Conservation (phyloP, 2,888 invertebrate genomes). For the Chrysolina haemoptera region DNA sequence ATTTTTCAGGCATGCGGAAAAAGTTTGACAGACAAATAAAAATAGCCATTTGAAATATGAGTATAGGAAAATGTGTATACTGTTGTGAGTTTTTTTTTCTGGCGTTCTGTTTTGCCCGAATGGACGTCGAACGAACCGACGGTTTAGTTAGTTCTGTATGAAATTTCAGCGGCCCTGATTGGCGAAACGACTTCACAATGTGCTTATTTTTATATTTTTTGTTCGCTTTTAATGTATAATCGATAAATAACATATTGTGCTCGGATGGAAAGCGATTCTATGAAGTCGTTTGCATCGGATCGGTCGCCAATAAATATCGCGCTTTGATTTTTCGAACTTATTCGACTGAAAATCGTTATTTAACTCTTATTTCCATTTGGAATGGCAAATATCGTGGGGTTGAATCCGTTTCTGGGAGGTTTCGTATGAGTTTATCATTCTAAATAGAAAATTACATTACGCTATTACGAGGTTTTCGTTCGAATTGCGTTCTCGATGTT, state of each 20-base stretch:
- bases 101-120: conserved; percentile 56
- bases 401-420: background rate
- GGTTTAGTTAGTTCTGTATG: conserved; percentile 64
- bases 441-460: background rate
- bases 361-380: conserved; percentile 38
- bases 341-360: conserved; percentile 40
- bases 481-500: no score
- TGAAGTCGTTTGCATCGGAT: conserved; percentile 51
- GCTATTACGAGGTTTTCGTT: no score
- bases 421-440: background rate
- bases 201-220: conserved; percentile 66
- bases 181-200: conserved; percentile 68
- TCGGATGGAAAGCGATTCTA: conserved; percentile 53
- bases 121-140: conserved; percentile 52
- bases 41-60: conserved; percentile 71
- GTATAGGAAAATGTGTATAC: conserved; percentile 61
- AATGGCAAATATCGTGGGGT: conserved; percentile 30
- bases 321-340: conserved; percentile 35
- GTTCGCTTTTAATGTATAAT: conserved; percentile 66
- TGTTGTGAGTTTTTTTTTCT: conserved; percentile 55
- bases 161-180: conserved; percentile 66
- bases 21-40: conserved; percentile 72
- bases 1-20: conserved; percentile 72
- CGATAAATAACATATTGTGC: conserved; percentile 66
- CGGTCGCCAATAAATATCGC: conserved; percentile 14